phyloP scores from a whole-genome alignment of 1,140 invertebrate genomes.

The Meloidogyne exigua region DNA sequence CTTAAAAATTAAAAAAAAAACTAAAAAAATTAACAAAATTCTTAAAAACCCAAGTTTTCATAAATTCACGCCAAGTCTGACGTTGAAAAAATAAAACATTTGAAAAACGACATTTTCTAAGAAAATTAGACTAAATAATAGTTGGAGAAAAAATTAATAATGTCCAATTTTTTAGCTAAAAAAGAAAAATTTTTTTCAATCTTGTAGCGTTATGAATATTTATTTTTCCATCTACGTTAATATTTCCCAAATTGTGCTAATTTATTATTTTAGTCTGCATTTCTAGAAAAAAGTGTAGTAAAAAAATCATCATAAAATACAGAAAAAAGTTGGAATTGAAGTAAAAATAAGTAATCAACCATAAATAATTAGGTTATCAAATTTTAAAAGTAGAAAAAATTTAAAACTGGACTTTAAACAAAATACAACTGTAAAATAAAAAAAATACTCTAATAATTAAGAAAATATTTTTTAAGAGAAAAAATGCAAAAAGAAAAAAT shows the following conservation, averaged over 20 bases:
- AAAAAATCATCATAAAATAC: neutral
- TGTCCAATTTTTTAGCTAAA: neutral
- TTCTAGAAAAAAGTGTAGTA: neutral
- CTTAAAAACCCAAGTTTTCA: neutral
- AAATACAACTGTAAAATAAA: neutral
- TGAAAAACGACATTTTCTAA: neutral
- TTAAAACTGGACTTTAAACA: neutral
- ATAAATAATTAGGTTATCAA: neutral
- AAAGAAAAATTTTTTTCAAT: neutral
- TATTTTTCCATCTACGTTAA: neutral
- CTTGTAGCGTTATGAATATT: neutral
- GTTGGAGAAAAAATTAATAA: neutral
- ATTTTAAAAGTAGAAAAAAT: neutral
- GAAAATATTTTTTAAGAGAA: too few relatives aligned
- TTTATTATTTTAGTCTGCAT: neutral
- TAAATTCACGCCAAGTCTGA: neutral
- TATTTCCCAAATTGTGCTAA: neutral
- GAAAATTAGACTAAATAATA: neutral
- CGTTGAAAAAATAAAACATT: neutral
- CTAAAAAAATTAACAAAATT: too few relatives aligned
- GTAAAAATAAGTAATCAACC: neutral
- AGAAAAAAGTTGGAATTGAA: neutral
- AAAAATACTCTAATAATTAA: neutral
- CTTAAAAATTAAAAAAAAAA: neutral
- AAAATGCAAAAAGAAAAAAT: too few relatives aligned